Base-by-base conservation (phyloP, 2,888 invertebrate species). In the Pheosia gnoma region DNA sequence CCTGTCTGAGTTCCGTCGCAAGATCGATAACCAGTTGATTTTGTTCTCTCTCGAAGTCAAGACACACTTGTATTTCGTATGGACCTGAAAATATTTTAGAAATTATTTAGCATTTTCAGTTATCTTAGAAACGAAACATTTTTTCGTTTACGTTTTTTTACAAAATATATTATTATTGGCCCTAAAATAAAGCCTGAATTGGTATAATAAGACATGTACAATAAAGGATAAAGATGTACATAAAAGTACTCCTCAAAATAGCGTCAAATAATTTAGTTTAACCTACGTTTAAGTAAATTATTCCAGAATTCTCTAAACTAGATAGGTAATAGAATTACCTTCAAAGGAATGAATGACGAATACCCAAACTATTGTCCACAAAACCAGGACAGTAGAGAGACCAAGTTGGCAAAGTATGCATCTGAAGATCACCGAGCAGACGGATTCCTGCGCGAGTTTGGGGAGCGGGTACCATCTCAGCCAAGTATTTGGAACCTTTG, bases 321-420 rank as follows among this genome's bases (percentile, higher is more conserved):
- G 25, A 25, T 25, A 25, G 25, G 55, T 36, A 47, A 58, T 54
- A 45, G 8, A 61, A 10, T 65, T 88, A 95, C 95, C 95, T 94
- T 96, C 96, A 65, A 95, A 95, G 36, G 93, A 90, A 67, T 95
- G 94, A 81, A 96, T 96, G 0, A 95, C 90, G 25, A 95, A 94
- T 0, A 96, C 94, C 74, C 96, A 96, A 10, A 95, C 77, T 11
- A 95, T 72, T 0, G 96, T 95, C 96, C 96, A 96, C 9, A 95
- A 77, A 1, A 95, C 79, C 49, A 96, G 88, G 43, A 95, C 86
- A 62, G 94, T 84, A 0, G 94, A 91, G 36, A 96, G 80, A 25
- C 96, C 96, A 67, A 95, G 78, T 78, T 95, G 95, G 67, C 95
- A 95, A 58, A 94, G 79, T 13, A 94, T 69, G 82, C 94, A 94